phyloP scores from a whole-genome alignment of 2,888 invertebrate species.

The Dasysyrphus albostriatus region DNA sequence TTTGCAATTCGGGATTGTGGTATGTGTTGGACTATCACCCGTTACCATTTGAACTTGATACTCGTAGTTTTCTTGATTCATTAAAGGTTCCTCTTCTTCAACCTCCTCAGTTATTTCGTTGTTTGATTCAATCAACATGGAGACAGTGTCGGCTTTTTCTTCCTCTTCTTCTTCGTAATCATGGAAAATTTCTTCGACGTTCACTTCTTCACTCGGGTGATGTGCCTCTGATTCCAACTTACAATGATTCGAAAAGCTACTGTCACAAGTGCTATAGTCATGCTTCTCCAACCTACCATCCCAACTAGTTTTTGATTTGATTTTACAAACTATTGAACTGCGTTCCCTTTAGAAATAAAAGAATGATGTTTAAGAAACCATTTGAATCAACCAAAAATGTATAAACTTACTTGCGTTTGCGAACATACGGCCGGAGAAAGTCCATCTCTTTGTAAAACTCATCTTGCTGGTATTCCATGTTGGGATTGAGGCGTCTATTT shows the following conservation, averaged over 20 bases:
- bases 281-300: conserved; percentile 72
- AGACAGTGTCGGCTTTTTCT: conserved; percentile 37
- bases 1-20: conserved; percentile 8
- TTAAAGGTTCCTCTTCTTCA: conserved; percentile 29
- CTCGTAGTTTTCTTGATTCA: conserved; percentile 34
- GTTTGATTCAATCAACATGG: conserved; percentile 37
- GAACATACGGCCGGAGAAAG: conserved; percentile 80
- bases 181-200: conserved; percentile 49
- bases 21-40: neutral
- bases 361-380: neutral
- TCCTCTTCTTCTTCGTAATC: conserved; percentile 33
- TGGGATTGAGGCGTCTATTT: conserved; percentile 80
- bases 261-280: conserved; percentile 43
- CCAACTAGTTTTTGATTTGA: conserved; percentile 69
- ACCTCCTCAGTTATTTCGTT: neutral
- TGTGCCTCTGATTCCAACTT: neutral
- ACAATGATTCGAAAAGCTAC: conserved; percentile 24
- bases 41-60: conserved; percentile 42
- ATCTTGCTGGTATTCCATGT: conserved; percentile 79
- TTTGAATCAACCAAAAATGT: neutral
- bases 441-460: conserved; percentile 82
- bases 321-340: conserved; percentile 76
- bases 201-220: conserved; percentile 25
- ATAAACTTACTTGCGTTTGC: conserved; percentile 78
- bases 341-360: conserved; percentile 76